Evolutionary conservation across 2,797 vertebrate species (phyloP), one percentile per base, ranked within the genome.

Genomic region (Hypotaenidia okinawae): DNA sequence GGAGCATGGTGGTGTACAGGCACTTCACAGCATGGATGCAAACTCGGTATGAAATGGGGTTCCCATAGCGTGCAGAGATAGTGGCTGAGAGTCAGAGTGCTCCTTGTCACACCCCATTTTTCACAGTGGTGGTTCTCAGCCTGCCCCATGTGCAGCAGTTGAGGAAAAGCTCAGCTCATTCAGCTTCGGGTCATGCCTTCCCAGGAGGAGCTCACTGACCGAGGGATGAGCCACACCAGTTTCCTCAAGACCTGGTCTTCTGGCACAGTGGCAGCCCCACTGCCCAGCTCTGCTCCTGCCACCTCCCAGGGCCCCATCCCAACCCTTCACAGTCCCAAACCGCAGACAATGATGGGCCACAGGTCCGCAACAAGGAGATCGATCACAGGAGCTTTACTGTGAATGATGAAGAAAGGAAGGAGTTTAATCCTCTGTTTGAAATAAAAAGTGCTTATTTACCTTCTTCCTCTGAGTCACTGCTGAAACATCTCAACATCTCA

Each of bases 391-490:
- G 96, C 89, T 96, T 95, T 95, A 93, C 91, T 94, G 89, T 78
- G 82, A 92, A 24, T 27, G 69, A 86, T 89, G 92, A 93, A 96
- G 92, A 93, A 82, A 63, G 5, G 84, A 93, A 95, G 91, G 81
- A 96, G 97, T 94, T 95, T 94, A 91, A 94, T 93, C 89, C 90
- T 5, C 45, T 27, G 21, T 67, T 97, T 93, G 87, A 96, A 94
- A 96, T 93, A 88, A 94, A 85, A 69, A 83, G 79, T 63, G 63
- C 57, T 86, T 85, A 58, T 97, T 95, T 96, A 91, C 86, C 81
- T 96, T 91, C 94, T 94, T 95, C 92, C 91, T 95, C 93, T 82
- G 90, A 89, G 91, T 93, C 96, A 97, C 93, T 74, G 76, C 83
- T 17, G 55, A 89, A 87, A 37, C 94, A 95, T 94, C 70, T 59